phyloP scores from a whole-genome alignment of 2,113 vertebrate genomes.

The Narcine bancroftii region DNA sequence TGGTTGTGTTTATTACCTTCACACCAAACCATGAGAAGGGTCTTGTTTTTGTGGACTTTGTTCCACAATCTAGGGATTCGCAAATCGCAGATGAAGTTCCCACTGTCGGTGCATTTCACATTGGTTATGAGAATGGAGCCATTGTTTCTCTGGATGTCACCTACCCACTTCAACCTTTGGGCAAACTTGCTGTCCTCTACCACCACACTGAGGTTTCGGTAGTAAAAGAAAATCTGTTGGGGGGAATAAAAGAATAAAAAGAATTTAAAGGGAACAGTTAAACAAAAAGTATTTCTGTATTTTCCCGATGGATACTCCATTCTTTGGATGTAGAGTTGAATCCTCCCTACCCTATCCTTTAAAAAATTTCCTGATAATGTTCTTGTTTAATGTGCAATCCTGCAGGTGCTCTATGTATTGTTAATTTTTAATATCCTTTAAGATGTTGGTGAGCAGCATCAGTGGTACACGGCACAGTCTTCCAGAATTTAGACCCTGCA shows the following conservation, averaged over 20 bases:
- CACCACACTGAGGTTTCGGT: not conserved
- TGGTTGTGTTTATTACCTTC: not conserved
- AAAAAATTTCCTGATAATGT: not conserved
- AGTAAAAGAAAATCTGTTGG: constrained; percentile 18
- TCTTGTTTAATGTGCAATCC: too few relatives aligned
- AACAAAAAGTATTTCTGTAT: too few relatives aligned
- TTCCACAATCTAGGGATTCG: not conserved
- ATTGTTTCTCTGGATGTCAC: not conserved
- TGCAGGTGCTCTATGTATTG: too few relatives aligned
- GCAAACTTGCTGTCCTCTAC: not conserved
- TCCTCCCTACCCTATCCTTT: not conserved
- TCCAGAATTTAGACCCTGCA: too few relatives aligned
- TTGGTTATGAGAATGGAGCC: constrained; percentile 24
- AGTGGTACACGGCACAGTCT: too few relatives aligned
- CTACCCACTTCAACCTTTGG: not conserved
- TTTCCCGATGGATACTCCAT: too few relatives aligned
- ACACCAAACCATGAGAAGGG: not conserved
- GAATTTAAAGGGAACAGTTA: not conserved
- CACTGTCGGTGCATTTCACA: not conserved
- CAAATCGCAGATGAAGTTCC: constrained; percentile 1
- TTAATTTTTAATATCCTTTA: too few relatives aligned
- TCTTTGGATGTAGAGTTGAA: not conserved
- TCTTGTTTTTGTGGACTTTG: not conserved
- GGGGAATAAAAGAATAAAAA: constrained; percentile 1
- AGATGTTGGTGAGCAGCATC: too few relatives aligned